Percentiles rank a stretch among this genome's conserved stretches.
Evolutionary conservation across 2,888 invertebrate species (phyloP).

Genomic region (Nomada fabriciana): DNA sequence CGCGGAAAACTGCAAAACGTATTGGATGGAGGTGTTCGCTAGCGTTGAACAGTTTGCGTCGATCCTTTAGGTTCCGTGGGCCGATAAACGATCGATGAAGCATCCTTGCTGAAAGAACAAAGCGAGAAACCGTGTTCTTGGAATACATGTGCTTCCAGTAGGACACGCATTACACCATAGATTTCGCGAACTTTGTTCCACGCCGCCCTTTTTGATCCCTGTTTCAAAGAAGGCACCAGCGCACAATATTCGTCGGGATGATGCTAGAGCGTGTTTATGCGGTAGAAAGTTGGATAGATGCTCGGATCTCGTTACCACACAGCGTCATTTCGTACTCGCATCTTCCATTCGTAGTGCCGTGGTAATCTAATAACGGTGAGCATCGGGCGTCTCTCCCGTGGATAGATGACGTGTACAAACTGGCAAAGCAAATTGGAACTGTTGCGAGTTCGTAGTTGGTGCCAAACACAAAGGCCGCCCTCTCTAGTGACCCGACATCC

Average conservation of each 20-base stretch:
- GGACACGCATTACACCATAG: background rate
- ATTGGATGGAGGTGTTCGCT: too few relatives aligned
- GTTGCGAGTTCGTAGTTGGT: slow-evolving; percentile 40
- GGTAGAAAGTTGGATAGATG: background rate
- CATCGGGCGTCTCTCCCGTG: slow-evolving; percentile 12
- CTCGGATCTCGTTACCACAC: background rate
- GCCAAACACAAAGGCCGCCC: slow-evolving; percentile 50
- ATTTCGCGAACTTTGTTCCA: background rate
- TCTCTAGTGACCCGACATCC: slow-evolving; percentile 20
- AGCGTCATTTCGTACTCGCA: background rate
- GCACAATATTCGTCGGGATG: background rate
- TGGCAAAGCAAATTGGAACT: slow-evolving; percentile 55
- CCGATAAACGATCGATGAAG: slow-evolving; percentile 46
- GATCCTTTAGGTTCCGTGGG: background rate
- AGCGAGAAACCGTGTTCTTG: background rate
- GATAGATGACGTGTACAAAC: slow-evolving; percentile 30
- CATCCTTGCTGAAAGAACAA: background rate
- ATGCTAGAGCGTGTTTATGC: background rate
- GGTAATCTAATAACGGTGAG: slow-evolving; percentile 36
- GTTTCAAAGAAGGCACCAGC: background rate
- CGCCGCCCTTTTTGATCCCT: too few relatives aligned
- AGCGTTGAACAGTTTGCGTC: too few relatives aligned
- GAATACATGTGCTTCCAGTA: background rate
- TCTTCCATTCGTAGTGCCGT: slow-evolving; percentile 10
- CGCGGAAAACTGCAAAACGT: too few relatives aligned